Conservation (phyloP, 92 coral and sea anemone species). For the Siderastrea radians region DNA sequence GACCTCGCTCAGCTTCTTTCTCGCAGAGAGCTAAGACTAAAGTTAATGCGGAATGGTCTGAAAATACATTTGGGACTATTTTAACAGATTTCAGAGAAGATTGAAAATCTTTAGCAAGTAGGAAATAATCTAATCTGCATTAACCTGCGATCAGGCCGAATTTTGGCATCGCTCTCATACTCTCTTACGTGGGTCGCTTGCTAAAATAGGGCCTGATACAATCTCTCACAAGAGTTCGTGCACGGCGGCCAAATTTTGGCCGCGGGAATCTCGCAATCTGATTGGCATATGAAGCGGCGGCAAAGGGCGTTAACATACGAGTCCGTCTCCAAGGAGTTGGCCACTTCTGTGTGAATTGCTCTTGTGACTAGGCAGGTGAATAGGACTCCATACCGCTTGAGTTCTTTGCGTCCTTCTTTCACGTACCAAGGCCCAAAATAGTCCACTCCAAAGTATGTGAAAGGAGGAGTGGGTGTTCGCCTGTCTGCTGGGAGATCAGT, state of each 20-base stretch:
- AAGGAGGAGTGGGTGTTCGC: conserved; percentile 41
- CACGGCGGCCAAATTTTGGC: too few relatives aligned
- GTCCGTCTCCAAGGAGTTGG: conserved; percentile 52
- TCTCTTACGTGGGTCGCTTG: too few relatives aligned
- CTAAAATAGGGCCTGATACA: too few relatives aligned
- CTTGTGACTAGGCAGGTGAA: conserved; percentile 39
- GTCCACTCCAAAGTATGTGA: conserved; percentile 46
- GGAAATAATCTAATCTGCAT: neutral
- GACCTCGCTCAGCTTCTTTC: too few relatives aligned
- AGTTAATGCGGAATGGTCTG: too few relatives aligned
- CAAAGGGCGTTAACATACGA: conserved; percentile 39
- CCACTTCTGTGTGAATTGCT: conserved; percentile 39
- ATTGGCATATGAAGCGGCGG: conserved; percentile 46
- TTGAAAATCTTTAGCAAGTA: too few relatives aligned
- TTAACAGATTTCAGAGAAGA: too few relatives aligned
- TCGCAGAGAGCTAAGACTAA: too few relatives aligned
- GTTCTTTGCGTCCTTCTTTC: conserved; percentile 26
- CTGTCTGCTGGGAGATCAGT: conserved; percentile 50
- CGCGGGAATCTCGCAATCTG: too few relatives aligned
- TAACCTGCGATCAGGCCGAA: too few relatives aligned
- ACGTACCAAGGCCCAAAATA: conserved; percentile 32
- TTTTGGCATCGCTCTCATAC: too few relatives aligned
- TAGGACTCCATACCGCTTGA: conserved; percentile 48
- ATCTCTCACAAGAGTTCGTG: too few relatives aligned
- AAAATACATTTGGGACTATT: neutral